Evolutionary conservation across 2,113 vertebrate species (phyloP), one percentile per base, ranked within the genome.

Genomic region (Salminus brasiliensis): DNA sequence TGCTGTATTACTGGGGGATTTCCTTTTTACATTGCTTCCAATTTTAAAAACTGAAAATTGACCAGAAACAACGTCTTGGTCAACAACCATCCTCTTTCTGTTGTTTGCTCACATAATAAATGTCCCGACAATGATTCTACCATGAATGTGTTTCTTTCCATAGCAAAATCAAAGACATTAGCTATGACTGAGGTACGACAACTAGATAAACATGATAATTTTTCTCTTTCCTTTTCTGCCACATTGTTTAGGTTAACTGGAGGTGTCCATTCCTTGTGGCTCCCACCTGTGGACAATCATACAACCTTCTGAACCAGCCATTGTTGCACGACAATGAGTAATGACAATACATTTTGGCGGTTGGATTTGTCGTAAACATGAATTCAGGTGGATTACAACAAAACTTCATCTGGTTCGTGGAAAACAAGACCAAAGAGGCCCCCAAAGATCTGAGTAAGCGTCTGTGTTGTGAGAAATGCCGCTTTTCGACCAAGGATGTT

Each of bases 401-500:
- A 67, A 23, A 80, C 79, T 77, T 86, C 16, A 84, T 85, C 49
- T 81, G 87, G 45, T 81, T 84, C 7, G 53, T 86, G 0, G 87
- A 90, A 82, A 88, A 82, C 34, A 74, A 0, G 18, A 63, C 74
- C 8, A 80, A 82, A 0, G 4, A 91, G 91, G 74, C 92, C 88
- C 88, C 86, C 89, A 52, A 91, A 90, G 86, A 92, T 91, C 78
- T 93, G 90, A 71, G 84, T 88, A 91, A 90, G 73, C 95, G 93
- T 83, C 90, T 92, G 72, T 94, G 93, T 27, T 95, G 94, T 82
- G 91, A 94, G 76, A 96, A 96, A 66, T 96, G 94, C 15, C 90
- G 94, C 16, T 96, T 95, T 86, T 95, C 94, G 71, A 95, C 95
- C 10, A 95, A 93, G 81, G 94, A 96, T 84, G 87, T 83, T 0